These are phyloP conservation scores for Nephotettix cincticeps DNA, from an alignment of 1,140 invertebrate species.

Conservation along the genomic window DNA sequence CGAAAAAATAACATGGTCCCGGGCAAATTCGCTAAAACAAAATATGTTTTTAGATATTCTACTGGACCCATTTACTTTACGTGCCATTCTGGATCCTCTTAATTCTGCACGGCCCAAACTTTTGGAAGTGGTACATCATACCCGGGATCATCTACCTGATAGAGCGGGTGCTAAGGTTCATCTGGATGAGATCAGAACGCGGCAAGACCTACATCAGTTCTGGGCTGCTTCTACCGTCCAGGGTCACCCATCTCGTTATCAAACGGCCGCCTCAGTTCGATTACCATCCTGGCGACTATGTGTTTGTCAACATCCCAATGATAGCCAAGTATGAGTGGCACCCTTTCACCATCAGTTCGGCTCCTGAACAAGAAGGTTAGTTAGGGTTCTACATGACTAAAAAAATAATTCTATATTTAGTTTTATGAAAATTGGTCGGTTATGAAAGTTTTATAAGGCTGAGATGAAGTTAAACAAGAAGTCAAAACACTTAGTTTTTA, in stretches of 20 bases:
- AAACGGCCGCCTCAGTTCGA: conserved; percentile 81
- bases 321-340: conserved; percentile 96
- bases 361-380: conserved; percentile 91
- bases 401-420: too few species aligned
- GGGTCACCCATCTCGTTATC: conserved; percentile 86
- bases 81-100: conserved; percentile 84
- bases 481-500: too few species aligned
- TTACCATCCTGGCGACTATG: conserved; percentile 91
- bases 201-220: conserved; percentile 85
- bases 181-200: conserved; percentile 62
- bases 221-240: conserved; percentile 79
- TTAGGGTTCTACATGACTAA: too few species aligned
- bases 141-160: conserved; percentile 79
- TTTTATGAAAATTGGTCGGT: too few species aligned
- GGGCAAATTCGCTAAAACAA: too few species aligned
- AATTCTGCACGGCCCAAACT: conserved; percentile 87
- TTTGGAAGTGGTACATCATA: conserved; percentile 93
- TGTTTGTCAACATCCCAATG: conserved; percentile 90
- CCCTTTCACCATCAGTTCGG: conserved; percentile 95
- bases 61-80: conserved; percentile 92
- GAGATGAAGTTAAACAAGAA: too few species aligned
- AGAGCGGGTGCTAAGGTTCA: conserved; percentile 69
- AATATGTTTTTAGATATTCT: conserved; percentile 79
- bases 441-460: too few species aligned
- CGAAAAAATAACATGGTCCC: too few species aligned